Conservation (phyloP, 2,797 vertebrate genomes). For the Argentina silus region DNA sequence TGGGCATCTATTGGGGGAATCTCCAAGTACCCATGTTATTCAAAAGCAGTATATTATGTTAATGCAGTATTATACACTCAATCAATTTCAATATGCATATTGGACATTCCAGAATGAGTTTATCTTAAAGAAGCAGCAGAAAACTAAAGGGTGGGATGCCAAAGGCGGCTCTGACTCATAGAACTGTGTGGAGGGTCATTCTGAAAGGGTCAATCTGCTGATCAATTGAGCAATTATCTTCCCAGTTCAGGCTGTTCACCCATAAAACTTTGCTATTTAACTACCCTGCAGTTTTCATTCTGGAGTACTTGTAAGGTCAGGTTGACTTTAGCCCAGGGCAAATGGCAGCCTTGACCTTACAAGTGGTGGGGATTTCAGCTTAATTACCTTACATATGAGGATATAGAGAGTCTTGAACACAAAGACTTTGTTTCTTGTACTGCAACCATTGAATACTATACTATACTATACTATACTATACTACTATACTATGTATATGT, state of each 20-base stretch:
- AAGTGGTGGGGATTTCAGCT: constrained; percentile 14
- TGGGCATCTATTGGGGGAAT: no score
- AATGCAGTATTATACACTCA: no score
- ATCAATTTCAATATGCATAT: no score
- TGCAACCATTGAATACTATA: background rate
- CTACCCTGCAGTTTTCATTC: constrained; percentile 40
- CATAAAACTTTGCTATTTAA: constrained; percentile 27
- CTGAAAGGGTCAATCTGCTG: constrained; percentile 27
- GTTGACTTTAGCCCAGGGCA: constrained; percentile 33
- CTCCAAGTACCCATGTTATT: no score
- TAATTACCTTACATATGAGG: constrained; percentile 11
- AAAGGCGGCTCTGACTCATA: background rate
- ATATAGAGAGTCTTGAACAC: background rate
- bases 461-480: no score
- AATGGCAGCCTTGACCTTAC: background rate
- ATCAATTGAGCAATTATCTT: constrained; percentile 46
- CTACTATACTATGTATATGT: no score
- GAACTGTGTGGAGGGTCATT: constrained; percentile 3
- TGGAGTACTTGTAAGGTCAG: constrained; percentile 32
- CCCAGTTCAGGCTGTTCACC: constrained; percentile 22
- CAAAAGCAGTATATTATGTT: no score
- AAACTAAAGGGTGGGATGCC: background rate
- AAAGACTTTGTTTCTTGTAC: background rate
- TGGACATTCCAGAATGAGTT: no score
- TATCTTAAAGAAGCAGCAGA: no score